Percentiles rank a stretch among this genome's conserved stretches.
These are phyloP conservation scores for Rhyacophila evoluta DNA, from an alignment of 2,888 invertebrate genomes.

Conservation along the genomic window DNA sequence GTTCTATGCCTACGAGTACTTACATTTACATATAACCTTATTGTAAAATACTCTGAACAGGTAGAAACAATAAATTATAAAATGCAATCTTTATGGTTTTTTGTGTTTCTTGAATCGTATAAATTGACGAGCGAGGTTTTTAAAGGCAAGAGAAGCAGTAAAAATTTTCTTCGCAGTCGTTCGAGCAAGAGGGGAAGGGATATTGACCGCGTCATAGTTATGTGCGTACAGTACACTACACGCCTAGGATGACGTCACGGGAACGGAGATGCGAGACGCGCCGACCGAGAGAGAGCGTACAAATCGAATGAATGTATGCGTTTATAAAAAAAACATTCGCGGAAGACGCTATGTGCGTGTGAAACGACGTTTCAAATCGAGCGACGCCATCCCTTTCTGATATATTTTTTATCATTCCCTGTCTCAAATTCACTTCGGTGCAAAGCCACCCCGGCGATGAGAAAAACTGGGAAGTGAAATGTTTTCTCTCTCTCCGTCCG, in stretches of 20 bases:
- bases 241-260: not conserved
- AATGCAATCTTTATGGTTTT: too few relatives aligned
- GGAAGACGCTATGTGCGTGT: not conserved
- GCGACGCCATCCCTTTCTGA: not conserved
- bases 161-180: not conserved
- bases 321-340: too few relatives aligned
- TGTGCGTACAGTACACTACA: too few relatives aligned
- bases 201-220: slow-evolving; percentile 18
- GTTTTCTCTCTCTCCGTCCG: not conserved
- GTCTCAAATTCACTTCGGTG: not conserved
- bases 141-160: too few relatives aligned
- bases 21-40: too few relatives aligned
- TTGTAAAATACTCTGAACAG: too few relatives aligned
- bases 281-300: not conserved
- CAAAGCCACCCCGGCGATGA: not conserved
- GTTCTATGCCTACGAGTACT: too few relatives aligned
- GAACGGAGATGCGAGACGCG: not conserved
- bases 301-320: too few relatives aligned
- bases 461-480: not conserved
- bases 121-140: too few relatives aligned
- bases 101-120: too few relatives aligned
- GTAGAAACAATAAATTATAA: too few relatives aligned
- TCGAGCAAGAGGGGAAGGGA: not conserved
- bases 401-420: not conserved
- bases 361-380: not conserved